Evolutionary conservation across 2,113 vertebrate species (phyloP).

Genomic region (Ramphastos sulfuratus): DNA sequence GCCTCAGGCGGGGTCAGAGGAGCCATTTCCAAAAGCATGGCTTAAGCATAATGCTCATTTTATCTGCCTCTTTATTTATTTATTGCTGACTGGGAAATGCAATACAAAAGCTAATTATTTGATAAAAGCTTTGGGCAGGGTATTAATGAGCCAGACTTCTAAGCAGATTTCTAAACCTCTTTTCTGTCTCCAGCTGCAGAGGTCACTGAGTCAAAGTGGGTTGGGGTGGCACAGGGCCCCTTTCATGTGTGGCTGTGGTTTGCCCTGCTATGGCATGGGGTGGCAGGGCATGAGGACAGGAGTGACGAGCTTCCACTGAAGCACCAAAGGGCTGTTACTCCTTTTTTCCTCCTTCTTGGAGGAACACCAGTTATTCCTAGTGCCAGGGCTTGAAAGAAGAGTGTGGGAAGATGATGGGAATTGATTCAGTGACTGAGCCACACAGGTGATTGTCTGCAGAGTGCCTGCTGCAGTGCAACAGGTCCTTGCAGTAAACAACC

Average conservation of each 20-base stretch:
- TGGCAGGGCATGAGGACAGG: not conserved
- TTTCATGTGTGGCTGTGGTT: fast-evolving
- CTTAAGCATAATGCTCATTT: not conserved
- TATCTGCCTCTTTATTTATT: constrained; percentile 33
- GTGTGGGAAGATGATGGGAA: not conserved
- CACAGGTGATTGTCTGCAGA: fast-evolving
- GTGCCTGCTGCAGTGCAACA: fast-evolving
- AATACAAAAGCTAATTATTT: constrained; percentile 20
- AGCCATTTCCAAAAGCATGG: not conserved
- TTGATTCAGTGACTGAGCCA: not conserved
- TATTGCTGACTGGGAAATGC: constrained; percentile 33
- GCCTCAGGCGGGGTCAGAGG: not conserved
- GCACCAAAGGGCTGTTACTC: not conserved
- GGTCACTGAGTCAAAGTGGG: not conserved
- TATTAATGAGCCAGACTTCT: constrained; percentile 28
- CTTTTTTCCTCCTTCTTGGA: not conserved
- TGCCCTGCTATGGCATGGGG: not conserved
- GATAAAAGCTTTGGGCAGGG: constrained; percentile 30
- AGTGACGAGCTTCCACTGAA: fast-evolving
- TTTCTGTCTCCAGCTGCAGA: not conserved
- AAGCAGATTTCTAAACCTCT: not conserved
- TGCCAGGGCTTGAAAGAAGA: not conserved
- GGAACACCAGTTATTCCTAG: fast-evolving
- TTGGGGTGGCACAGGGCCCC: not conserved
- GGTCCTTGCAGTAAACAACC: not conserved